Percentiles rank a stretch among this genome's conserved stretches.
Conservation (phyloP, 2,113 vertebrate species). For the Otolemur garnettii region DNA sequence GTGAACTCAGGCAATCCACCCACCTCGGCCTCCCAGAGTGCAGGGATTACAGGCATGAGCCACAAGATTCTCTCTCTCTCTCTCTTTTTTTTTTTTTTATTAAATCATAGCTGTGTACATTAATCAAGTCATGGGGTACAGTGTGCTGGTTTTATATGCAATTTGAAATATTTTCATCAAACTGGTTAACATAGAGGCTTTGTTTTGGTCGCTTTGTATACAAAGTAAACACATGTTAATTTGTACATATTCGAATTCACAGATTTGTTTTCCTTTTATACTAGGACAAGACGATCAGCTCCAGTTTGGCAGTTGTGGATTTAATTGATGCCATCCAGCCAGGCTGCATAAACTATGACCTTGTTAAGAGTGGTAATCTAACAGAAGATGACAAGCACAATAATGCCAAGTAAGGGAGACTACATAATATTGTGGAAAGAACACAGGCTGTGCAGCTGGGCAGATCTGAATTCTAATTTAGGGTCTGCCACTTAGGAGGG, state of each 20-base stretch:
- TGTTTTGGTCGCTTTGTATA: not conserved
- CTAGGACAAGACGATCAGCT: constrained; percentile 97
- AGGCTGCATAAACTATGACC: constrained; percentile 95
- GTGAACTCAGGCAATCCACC: too few relatives aligned
- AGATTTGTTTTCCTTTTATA: not conserved
- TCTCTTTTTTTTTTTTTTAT: too few relatives aligned
- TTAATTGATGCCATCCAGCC: constrained; percentile 99
- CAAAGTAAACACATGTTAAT: not conserved
- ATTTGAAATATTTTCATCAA: too few relatives aligned
- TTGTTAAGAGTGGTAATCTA: constrained; percentile 94
- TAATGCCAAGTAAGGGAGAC: constrained; percentile 95
- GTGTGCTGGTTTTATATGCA: too few relatives aligned
- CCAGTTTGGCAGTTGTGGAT: constrained; percentile 96
- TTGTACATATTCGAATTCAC: not conserved
- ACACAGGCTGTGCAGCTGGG: not conserved
- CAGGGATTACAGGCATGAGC: too few relatives aligned
- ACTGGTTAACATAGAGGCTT: not conserved
- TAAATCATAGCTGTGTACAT: too few relatives aligned
- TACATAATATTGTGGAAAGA: too few relatives aligned
- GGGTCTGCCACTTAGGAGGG: not conserved
- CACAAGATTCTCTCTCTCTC: not conserved
- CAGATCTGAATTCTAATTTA: not conserved
- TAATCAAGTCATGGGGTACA: too few relatives aligned
- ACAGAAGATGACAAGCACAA: constrained; percentile 95
- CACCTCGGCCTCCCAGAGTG: too few relatives aligned